Evolutionary conservation across 2,888 invertebrate genomes (phyloP).

Genomic region (Hydroisotoma schaefferi): DNA sequence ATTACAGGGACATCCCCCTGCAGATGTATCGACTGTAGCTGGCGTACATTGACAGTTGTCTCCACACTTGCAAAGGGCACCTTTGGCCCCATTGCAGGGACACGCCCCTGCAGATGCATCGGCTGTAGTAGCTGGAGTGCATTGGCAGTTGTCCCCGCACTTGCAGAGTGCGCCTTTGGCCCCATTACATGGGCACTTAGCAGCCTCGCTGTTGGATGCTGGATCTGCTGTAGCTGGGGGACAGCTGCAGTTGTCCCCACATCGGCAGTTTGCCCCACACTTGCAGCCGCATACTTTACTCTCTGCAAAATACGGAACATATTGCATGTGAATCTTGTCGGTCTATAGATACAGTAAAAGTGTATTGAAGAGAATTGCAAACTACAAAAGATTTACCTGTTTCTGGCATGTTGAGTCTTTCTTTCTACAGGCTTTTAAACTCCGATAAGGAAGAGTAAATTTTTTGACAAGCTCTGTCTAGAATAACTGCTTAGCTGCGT

Average conservation of each 20-base stretch:
- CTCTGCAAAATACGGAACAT: too few relatives aligned
- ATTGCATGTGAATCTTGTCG: too few relatives aligned
- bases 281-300: conserved; percentile 7
- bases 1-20: not conserved
- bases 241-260: conserved; percentile 17
- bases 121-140: too few relatives aligned
- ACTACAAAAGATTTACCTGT: too few relatives aligned
- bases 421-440: not conserved
- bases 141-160: conserved; percentile 3
- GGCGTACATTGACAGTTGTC: not conserved
- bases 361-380: too few relatives aligned
- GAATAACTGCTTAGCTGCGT: too few relatives aligned
- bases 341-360: too few relatives aligned
- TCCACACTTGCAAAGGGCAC: not conserved
- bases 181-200: conserved; percentile 1
- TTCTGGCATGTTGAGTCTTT: too few relatives aligned
- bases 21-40: not conserved
- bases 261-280: conserved; percentile 5
- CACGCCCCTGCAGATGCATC: not conserved
- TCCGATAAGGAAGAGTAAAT: too few relatives aligned
- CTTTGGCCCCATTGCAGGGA: not conserved
- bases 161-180: conserved; percentile 10
- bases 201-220: conserved; percentile 4
- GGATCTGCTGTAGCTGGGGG: not conserved
- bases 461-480: too few relatives aligned